Conservation (phyloP, 2,113 vertebrate genomes). For the Charadrius vociferus region DNA sequence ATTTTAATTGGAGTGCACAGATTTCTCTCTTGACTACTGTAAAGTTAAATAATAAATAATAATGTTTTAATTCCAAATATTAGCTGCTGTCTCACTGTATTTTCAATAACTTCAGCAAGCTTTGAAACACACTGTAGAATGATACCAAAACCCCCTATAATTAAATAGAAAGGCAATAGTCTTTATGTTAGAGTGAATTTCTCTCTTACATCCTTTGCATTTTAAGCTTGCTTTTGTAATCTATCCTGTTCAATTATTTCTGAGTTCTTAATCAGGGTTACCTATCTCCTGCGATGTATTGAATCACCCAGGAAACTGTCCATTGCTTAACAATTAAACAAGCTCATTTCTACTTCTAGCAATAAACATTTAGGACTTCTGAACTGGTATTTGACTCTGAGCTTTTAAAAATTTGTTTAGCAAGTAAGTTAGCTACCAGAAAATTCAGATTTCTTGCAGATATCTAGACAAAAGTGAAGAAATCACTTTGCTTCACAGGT, state of each 20-base stretch:
- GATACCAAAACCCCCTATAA: fast-evolving
- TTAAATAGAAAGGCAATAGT: background rate
- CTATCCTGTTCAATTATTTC: slow-evolving; percentile 3
- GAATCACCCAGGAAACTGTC: background rate
- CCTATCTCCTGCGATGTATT: background rate
- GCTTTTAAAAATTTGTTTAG: background rate
- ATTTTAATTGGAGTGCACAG: background rate
- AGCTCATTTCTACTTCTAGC: background rate
- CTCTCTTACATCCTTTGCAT: background rate
- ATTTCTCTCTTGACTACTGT: background rate
- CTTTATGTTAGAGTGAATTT: background rate
- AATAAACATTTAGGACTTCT: slow-evolving; percentile 16
- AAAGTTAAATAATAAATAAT: slow-evolving; percentile 2
- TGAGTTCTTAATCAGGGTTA: background rate
- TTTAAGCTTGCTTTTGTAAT: background rate
- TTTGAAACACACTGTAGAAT: background rate
- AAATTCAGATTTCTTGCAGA: background rate
- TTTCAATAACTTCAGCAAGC: background rate
- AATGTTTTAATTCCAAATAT: background rate
- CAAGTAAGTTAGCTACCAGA: background rate
- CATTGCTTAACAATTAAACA: background rate
- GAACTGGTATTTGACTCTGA: background rate
- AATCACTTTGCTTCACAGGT: background rate
- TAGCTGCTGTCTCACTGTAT: background rate
- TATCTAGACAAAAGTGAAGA: background rate